phyloP scores from a whole-genome alignment of 2,888 invertebrate species.

The Stenotaenia linearis region DNA sequence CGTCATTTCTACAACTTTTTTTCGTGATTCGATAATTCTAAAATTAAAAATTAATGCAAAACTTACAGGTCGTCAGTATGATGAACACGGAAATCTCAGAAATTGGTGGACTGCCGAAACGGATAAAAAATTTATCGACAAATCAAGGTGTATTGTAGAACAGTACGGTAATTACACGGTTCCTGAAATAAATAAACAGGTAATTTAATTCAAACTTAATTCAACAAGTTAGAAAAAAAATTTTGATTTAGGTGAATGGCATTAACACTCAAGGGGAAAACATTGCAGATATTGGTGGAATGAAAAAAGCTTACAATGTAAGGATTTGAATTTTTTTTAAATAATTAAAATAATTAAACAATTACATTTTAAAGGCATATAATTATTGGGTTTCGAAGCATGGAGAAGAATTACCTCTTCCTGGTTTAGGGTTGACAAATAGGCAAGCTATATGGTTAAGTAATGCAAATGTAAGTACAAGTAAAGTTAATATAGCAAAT shows the following conservation, averaged over 20 bases:
- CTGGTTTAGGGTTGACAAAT: not conserved
- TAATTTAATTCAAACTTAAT: constrained; percentile 45
- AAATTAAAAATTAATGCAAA: not conserved
- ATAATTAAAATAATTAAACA: not conserved
- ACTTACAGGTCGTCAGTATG: constrained; percentile 68
- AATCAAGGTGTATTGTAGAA: constrained; percentile 83
- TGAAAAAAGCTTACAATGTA: not conserved
- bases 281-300: constrained; percentile 26
- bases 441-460: not conserved
- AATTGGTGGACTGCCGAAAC: constrained; percentile 90
- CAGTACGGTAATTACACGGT: constrained; percentile 90
- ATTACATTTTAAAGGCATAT: constrained; percentile 14
- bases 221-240: constrained; percentile 41
- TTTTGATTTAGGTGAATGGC: constrained; percentile 4
- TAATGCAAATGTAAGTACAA: constrained; percentile 19
- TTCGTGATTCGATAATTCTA: not conserved
- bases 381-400: not conserved
- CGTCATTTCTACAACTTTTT: not conserved
- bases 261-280: constrained; percentile 28
- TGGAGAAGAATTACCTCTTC: constrained; percentile 4
- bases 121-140: constrained; percentile 72
- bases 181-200: constrained; percentile 66
- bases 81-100: constrained; percentile 80
- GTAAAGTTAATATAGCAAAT: not conserved
- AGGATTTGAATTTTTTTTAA: not conserved